Conservation (phyloP, 2,888 invertebrate species). For the Melanostoma mellinum region DNA sequence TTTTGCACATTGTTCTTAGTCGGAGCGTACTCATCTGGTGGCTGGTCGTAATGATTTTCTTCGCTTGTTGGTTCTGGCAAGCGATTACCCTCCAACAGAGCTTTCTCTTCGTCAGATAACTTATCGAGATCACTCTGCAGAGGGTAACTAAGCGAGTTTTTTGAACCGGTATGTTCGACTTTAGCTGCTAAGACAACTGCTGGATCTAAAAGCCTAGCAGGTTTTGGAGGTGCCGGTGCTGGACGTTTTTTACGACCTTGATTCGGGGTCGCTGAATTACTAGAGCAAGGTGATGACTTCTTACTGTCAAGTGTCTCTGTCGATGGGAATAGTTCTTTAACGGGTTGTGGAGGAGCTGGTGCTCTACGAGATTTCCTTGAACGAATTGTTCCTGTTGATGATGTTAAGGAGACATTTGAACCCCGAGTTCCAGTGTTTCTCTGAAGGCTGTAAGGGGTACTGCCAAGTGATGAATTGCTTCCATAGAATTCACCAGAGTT, state of each 20-base stretch:
- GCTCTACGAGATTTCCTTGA: conserved; percentile 77
- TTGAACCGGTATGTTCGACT: conserved; percentile 74
- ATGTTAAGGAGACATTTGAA: conserved; percentile 77
- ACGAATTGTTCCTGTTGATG: conserved; percentile 77
- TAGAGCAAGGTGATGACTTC: conserved; percentile 77
- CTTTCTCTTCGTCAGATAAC: conserved; percentile 79
- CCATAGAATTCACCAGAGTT: conserved; percentile 77
- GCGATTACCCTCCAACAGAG: conserved; percentile 78
- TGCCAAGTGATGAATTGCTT: conserved; percentile 76
- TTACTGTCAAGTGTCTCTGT: conserved; percentile 73
- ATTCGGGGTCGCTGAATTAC: conserved; percentile 79
- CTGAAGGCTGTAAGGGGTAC: conserved; percentile 73
- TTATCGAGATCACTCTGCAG: conserved; percentile 78
- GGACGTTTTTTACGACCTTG: conserved; percentile 85
- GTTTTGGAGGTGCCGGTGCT: conserved; percentile 84
- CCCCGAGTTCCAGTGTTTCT: conserved; percentile 76
- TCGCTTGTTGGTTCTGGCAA: conserved; percentile 47
- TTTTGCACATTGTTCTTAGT: conserved; percentile 55
- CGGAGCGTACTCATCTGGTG: conserved; percentile 24
- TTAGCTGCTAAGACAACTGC: conserved; percentile 49
- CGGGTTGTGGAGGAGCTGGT: conserved; percentile 77
- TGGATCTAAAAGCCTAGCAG: conserved; percentile 71
- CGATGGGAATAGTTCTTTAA: conserved; percentile 76
- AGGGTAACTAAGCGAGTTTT: conserved; percentile 78
- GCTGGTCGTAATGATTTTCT: conserved; percentile 18